Percentiles rank a stretch among this genome's conserved stretches.
phyloP scores from a whole-genome alignment of 2,113 vertebrate species.

The Ondatra zibethicus region DNA sequence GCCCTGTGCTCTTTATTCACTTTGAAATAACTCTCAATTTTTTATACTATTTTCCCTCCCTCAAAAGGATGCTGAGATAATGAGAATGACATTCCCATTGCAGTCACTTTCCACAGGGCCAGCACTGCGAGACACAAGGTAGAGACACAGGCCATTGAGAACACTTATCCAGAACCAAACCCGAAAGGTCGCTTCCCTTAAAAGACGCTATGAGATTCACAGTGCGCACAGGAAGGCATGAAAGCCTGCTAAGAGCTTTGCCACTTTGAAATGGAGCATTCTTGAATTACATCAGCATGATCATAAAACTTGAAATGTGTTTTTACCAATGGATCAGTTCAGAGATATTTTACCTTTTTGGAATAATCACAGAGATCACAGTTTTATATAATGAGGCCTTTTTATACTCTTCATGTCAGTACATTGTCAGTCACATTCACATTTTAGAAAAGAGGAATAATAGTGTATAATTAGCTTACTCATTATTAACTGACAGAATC shows the following conservation, averaged over 20 bases:
- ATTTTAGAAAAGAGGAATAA: conserved; percentile 47
- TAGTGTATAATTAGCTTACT: neutral
- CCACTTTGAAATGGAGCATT: conserved; percentile 30
- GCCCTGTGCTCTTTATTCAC: conserved; percentile 44
- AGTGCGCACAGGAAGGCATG: neutral
- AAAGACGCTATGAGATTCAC: conserved; percentile 1
- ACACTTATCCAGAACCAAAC: conserved; percentile 49
- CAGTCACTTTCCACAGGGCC: conserved; percentile 44
- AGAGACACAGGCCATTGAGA: conserved; percentile 6
- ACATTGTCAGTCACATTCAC: conserved; percentile 10
- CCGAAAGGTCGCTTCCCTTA: conserved; percentile 51
- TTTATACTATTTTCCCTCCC: conserved; percentile 45
- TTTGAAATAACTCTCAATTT: conserved; percentile 62
- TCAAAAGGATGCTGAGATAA: conserved; percentile 62
- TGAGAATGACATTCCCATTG: conserved; percentile 63
- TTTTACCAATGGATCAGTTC: conserved; percentile 69
- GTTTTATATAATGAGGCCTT: conserved; percentile 72
- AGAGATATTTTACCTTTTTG: conserved; percentile 81
- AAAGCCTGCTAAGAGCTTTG: conserved; percentile 32
- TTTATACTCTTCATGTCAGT: conserved; percentile 58
- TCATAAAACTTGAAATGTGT: conserved; percentile 65
- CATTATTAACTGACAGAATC: neutral
- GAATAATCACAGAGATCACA: conserved; percentile 52
- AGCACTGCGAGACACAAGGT: neutral
- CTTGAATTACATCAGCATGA: conserved; percentile 23